phyloP scores from a whole-genome alignment of 1,140 invertebrate genomes.

The Harpegnathos saltator region DNA sequence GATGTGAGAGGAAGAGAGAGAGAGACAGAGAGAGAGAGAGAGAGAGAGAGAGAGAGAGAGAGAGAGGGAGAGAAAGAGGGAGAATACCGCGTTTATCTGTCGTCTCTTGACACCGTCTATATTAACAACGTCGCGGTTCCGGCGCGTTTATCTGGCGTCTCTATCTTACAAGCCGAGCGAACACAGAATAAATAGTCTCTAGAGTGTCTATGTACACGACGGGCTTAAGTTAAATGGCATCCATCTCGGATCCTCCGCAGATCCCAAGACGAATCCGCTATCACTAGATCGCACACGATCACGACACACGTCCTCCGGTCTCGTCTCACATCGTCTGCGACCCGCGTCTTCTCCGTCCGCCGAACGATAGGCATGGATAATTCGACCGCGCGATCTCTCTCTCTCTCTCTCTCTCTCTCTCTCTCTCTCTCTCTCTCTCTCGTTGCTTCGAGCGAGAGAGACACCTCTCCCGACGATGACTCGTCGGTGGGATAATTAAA shows the following conservation, averaged over 20 bases:
- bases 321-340: neutral
- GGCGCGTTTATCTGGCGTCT: slow-evolving; percentile 28
- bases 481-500: slow-evolving; percentile 27
- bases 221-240: slow-evolving; percentile 39
- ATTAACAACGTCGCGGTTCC: slow-evolving; percentile 33
- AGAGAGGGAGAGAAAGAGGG: no score
- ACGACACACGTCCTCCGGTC: neutral
- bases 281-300: slow-evolving; percentile 10
- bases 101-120: slow-evolving; percentile 38
- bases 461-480: slow-evolving; percentile 22
- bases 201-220: slow-evolving; percentile 58
- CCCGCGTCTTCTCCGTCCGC: neutral
- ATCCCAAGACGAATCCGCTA: slow-evolving; percentile 1
- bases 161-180: slow-evolving; percentile 60
- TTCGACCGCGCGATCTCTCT: no score
- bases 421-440: no score
- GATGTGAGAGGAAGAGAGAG: no score
- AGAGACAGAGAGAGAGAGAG: no score
- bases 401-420: no score
- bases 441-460: slow-evolving; percentile 37
- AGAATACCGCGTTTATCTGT: slow-evolving; percentile 9
- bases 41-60: no score
- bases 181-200: slow-evolving; percentile 64
- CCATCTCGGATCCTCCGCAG: slow-evolving; percentile 16
- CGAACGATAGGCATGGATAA: slow-evolving; percentile 17